Percentiles rank a stretch among this genome's conserved stretches.
phyloP scores from a whole-genome alignment of 2,797 vertebrate species.

The Pangasius macronema region DNA sequence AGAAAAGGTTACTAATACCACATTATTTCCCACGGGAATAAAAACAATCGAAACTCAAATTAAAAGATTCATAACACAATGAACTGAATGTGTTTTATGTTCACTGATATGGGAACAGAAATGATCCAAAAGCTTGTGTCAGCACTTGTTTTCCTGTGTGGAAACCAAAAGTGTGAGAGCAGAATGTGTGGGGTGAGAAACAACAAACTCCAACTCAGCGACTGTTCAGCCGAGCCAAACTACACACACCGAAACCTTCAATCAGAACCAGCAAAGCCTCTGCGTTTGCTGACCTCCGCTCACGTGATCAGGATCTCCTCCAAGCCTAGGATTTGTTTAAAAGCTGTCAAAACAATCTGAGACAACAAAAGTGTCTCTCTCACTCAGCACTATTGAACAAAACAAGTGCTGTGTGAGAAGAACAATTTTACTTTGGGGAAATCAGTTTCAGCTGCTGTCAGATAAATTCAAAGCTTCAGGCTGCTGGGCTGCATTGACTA shows the following conservation, averaged over 20 bases:
- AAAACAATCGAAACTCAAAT: conserved; percentile 8
- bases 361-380: neutral
- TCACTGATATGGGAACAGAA: neutral
- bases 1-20: neutral
- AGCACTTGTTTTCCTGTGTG: conserved; percentile 23
- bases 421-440: conserved; percentile 44
- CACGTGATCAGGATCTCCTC: conserved; percentile 28
- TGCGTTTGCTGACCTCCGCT: neutral
- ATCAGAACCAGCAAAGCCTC: neutral
- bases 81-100: neutral
- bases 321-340: conserved; percentile 51
- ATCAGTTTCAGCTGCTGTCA: conserved; percentile 48
- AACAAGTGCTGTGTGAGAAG: conserved; percentile 9
- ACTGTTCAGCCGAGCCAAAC: conserved; percentile 18
- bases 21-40: conserved; percentile 15
- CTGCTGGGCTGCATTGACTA: neutral
- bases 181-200: conserved; percentile 29
- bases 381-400: neutral
- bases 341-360: conserved; percentile 39
- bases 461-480: conserved; percentile 44
- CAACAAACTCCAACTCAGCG: conserved; percentile 30
- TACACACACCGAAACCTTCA: conserved; percentile 1
- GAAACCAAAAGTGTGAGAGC: conserved; percentile 17
- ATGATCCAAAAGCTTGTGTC: conserved; percentile 30
- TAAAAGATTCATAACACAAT: neutral